Evolutionary conservation across 2,113 vertebrate species (phyloP).

Genomic region (Pelecanus crispus): DNA sequence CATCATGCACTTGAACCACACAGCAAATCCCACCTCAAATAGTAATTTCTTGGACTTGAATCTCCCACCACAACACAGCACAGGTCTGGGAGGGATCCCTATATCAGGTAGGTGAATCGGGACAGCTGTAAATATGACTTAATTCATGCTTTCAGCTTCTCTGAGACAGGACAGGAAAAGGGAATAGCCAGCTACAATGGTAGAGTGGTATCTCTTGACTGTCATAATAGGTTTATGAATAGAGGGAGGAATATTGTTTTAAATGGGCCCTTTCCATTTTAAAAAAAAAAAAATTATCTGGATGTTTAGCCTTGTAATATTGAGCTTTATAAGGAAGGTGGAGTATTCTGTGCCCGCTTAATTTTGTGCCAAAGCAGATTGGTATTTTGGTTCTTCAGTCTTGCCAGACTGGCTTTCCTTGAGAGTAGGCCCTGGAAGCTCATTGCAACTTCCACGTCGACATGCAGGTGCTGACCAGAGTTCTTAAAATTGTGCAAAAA

Average conservation of each 20-base stretch:
- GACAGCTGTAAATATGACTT: constrained; percentile 7
- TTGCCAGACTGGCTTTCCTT: background rate
- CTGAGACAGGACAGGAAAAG: constrained; percentile 18
- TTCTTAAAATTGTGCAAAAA: constrained; percentile 19
- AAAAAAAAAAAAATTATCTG: background rate
- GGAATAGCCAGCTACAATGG: background rate
- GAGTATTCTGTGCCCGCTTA: constrained; percentile 74
- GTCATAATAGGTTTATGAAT: background rate
- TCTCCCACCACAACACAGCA: constrained; percentile 93
- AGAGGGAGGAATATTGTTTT: background rate
- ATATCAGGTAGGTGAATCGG: constrained; percentile 89
- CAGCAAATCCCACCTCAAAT: constrained; percentile 93
- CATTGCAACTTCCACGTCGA: background rate
- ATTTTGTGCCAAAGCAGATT: constrained; percentile 46
- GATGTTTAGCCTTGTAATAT: constrained; percentile 76
- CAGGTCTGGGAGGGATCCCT: constrained; percentile 97
- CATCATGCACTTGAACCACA: constrained; percentile 93
- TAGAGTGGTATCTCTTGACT: background rate
- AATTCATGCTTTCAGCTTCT: constrained; percentile 53
- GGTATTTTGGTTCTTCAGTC: constrained; percentile 38
- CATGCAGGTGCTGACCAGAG: constrained; percentile 26
- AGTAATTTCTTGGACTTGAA: constrained; percentile 98
- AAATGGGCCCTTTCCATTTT: background rate
- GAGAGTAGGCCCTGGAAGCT: constrained; percentile 21
- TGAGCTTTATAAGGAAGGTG: constrained; percentile 84